Base-by-base conservation (phyloP, 1,140 invertebrate genomes). In the Panulirus ornatus region DNA sequence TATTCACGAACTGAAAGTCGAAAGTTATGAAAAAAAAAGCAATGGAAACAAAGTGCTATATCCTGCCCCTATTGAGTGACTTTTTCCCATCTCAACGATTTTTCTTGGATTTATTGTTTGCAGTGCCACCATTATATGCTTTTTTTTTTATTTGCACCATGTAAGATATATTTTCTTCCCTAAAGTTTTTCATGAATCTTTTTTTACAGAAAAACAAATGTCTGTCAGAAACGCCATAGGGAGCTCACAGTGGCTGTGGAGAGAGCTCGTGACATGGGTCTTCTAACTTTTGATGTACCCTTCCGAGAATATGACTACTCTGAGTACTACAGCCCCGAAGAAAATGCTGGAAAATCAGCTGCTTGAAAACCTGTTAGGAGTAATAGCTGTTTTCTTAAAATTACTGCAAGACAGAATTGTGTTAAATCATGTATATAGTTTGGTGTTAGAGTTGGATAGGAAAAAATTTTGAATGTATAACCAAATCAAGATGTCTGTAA, bases 191-290 rank as follows among this genome's bases (percentile, higher is more conserved):
- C n/a, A n/a, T n/a, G n/a, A n/a, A n/a, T 30, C 1, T 66, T 63
- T 30, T 22, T 1, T 58, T 40, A 2, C 85, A 87, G 85, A 27
- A 78, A 44, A 94, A 98, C 97, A 82, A 96, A 96, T 34, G 92
- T 99, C 5, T 99, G 98, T 93, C 96, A 96, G 92, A 96, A 95
- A 84, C 96, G 96, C 93, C 96, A 98, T 87, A 94, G 96, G 79
- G 94, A 97, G 92, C 94, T 99, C 11, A 73, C 96, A 42, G 94
- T 98, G 70, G 96, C 96, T 22, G 95, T 99, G 85, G 94, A 96
- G 91, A 95, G 96, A 93, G 98, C 98, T 0, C 96, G 96, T 93
- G 96, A 98, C 93, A 95, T 95, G 92, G 98, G 98, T 79, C 94
- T 95, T 1, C 93, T 98, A 11, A 96, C 96, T 14, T 98, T 96